A percentile compares a stretch with the other conserved stretches of the same genome.
These are phyloP conservation scores for Macrobrachium rosenbergii DNA, from an alignment of 1,140 invertebrate species.

Conservation along the genomic window DNA sequence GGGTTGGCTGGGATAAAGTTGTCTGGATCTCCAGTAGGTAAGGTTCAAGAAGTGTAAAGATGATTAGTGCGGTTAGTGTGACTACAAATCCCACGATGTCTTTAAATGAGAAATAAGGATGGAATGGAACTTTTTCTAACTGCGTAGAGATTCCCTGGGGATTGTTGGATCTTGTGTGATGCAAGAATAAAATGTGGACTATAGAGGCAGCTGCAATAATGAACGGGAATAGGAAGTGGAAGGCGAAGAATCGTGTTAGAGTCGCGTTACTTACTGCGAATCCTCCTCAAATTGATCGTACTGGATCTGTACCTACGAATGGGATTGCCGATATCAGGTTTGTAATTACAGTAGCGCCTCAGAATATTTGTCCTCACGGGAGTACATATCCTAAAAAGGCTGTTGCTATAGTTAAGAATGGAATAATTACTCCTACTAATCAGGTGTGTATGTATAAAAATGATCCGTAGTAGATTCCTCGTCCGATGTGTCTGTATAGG, in stretches of 20 bases:
- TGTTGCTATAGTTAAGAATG: no score
- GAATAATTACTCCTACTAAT: no score
- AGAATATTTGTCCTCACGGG: constrained; percentile 82
- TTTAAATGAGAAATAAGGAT: no score
- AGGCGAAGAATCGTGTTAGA: constrained; percentile 79
- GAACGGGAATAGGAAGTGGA: constrained; percentile 81
- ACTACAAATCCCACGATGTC: no score
- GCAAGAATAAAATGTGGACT: constrained; percentile 76
- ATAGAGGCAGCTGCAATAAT: constrained; percentile 75
- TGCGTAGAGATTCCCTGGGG: constrained; percentile 76
- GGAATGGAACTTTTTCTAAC: no score
- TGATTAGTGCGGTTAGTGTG: constrained; percentile 72
- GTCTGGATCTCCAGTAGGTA: constrained; percentile 59
- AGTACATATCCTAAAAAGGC: no score
- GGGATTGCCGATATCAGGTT: constrained; percentile 79
- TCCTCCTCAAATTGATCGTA: constrained; percentile 79
- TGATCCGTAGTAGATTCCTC: no score
- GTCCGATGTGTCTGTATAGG: no score
- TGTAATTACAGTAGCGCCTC: constrained; percentile 81
- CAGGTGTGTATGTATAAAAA: no score
- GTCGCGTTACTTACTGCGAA: constrained; percentile 79
- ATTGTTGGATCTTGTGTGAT: constrained; percentile 77
- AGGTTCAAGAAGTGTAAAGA: constrained; percentile 43
- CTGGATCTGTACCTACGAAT: constrained; percentile 75
- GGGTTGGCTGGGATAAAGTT: constrained; percentile 63